Base-by-base conservation (phyloP, 2,797 vertebrate species). In the Gymnopithys bicolor region DNA sequence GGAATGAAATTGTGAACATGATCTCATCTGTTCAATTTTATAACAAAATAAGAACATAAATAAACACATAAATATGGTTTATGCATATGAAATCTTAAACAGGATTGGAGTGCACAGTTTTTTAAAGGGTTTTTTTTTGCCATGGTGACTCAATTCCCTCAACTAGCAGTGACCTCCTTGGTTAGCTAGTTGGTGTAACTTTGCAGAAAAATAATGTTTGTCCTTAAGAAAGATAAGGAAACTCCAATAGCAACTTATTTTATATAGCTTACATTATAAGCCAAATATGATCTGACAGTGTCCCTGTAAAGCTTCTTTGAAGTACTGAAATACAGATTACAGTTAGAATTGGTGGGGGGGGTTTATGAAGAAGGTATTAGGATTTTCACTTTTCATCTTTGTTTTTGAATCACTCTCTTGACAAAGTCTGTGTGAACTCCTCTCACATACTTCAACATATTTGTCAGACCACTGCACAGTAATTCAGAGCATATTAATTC, bases 261-360 rank as follows among this genome's bases (percentile, higher is more conserved):
- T 90, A 53, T 78, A 87, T 53, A 81, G 58, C 16, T 87, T 92
- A 66, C 9, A 15, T 32, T 66, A 58, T 75, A 92, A 96, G 9
- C 46, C 25, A 92, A 96, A 95, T 95, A 70, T 87, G 86, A 94
- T 81, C 75, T 93, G 89, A 94, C 92, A 94, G 39, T 19, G n/a
- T 87, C 68, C 53, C 91, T 83, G 74, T n/a, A 96, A 95, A 90
- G 46, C 75, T 82, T 67, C 89, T 94, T 88, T 91, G 89, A 92
- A 93, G 75, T 83, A 74, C 89, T 77, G 76, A 76, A 93, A 92
- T 56, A 59, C 32, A 90, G 80, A 94, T 96, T 90, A 69, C 45
- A 68, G 41, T 55, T 73, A 49, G 28, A 81, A 77, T 87, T 39
- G 8, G 10, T 33, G 45, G 13, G 13, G 4, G n/a, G n/a, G n/a